Evolutionary conservation across 2,113 vertebrate genomes (phyloP), one percentile per base, ranked within the genome.

Genomic region (Phyllostomus hastatus): DNA sequence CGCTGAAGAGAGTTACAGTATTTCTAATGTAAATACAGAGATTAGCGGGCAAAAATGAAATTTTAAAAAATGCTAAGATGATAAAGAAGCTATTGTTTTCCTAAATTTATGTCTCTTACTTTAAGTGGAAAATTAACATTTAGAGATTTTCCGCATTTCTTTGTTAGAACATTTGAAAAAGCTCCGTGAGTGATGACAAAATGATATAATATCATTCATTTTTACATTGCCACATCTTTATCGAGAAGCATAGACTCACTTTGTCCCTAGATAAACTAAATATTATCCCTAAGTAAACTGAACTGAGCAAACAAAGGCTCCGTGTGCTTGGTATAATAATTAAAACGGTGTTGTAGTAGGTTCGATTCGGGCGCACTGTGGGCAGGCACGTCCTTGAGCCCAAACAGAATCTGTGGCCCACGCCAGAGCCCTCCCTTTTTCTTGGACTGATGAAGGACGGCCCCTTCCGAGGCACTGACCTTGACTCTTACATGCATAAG

Each of bases 121-220:
- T 88, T 88, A 72, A 64, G 17, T 7, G 22, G 28, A 5, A 94
- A 94, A 43, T 88, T 92, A 81, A 73, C 46, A 88, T 69, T 88
- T 90, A 88, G 17, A 6, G 43, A 70, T 93, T 54, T n/a, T 11
- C 1, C 28, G 80, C 12, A 70, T 94, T 84, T 88, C 31, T 89
- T 89, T 88, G 31, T 31, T 78, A 91, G 48, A 73, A 41, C 5
- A 57, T 64, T 93, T 93, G 64, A 78, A 95, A 95, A 50, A 88
- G 28, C 10, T 10, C 26, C 50, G 2, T 79, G 64, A 69, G 35
- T 66, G 46, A 41, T 66, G 52, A 72, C 67, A 67, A 76, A 28
- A 69, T 69, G 33, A 61, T 57, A 3, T 38, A 50, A 86, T 33
- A 94, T 90, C 82, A 76, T 19, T 76, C 31, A 76, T 48, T 76